phyloP scores from a whole-genome alignment of 2,113 vertebrate genomes.

The Psilopogon haemacephalus region DNA sequence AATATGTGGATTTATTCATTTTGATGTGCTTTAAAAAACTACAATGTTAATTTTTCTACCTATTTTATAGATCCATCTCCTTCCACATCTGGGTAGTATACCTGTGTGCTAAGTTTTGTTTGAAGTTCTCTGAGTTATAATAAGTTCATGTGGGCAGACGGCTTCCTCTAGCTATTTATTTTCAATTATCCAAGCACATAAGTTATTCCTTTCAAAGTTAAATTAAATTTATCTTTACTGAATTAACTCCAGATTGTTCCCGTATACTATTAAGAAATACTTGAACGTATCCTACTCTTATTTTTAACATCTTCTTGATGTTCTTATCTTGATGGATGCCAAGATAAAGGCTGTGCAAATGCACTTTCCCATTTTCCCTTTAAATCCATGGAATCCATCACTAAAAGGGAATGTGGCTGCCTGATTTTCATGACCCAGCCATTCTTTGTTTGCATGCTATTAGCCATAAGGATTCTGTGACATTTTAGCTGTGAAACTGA shows the following conservation, averaged over 20 bases:
- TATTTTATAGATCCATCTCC: neutral
- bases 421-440: neutral
- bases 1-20: neutral
- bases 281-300: neutral
- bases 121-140: constrained; percentile 21
- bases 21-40: neutral
- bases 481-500: neutral
- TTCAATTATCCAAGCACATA: constrained; percentile 10
- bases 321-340: neutral
- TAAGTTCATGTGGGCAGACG: neutral
- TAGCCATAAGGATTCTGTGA: neutral
- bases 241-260: constrained; percentile 43
- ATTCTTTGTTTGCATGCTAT: neutral
- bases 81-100: neutral
- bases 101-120: neutral
- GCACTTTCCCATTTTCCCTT: neutral
- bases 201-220: constrained; percentile 43
- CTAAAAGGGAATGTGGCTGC: neutral
- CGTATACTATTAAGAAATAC: neutral
- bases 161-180: constrained; percentile 51
- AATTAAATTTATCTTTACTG: constrained; percentile 35
- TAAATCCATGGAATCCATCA: neutral
- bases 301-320: neutral
- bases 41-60: neutral
- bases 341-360: neutral